Evolutionary conservation across 2,797 vertebrate genomes (phyloP).

Genomic region (Remorina albescens): DNA sequence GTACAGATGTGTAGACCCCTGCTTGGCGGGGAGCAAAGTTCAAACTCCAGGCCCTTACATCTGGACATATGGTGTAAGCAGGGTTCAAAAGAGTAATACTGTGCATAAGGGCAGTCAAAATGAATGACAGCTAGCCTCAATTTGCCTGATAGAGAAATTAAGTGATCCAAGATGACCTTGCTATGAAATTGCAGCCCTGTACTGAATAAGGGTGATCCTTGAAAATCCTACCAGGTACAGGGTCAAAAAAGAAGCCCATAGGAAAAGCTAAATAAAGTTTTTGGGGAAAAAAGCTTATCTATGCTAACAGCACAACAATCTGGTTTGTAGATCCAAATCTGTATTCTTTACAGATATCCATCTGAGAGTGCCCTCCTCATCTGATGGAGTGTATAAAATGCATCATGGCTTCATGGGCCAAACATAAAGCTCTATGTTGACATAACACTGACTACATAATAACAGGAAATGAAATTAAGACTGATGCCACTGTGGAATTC

Average conservation of each 20-base stretch:
- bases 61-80: not conserved
- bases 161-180: not conserved
- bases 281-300: not conserved
- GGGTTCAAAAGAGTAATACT: not conserved
- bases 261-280: not conserved
- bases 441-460: not conserved
- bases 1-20: not conserved
- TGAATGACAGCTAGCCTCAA: not conserved
- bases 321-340: not conserved
- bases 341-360: not conserved
- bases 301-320: not conserved
- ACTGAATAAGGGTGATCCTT: not conserved
- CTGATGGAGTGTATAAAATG: not conserved
- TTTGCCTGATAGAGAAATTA: not conserved
- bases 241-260: not conserved
- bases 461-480: not conserved
- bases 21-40: constrained; percentile 2
- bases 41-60: not conserved
- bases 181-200: not conserved
- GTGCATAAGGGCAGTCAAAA: not conserved
- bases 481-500: not conserved
- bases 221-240: not conserved
- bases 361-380: not conserved
- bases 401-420: not conserved
- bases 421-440: not conserved